Percentiles rank a stretch among this genome's conserved stretches.
Conservation (phyloP, 2,888 invertebrate genomes). For the Choristoneura rosaceana region DNA sequence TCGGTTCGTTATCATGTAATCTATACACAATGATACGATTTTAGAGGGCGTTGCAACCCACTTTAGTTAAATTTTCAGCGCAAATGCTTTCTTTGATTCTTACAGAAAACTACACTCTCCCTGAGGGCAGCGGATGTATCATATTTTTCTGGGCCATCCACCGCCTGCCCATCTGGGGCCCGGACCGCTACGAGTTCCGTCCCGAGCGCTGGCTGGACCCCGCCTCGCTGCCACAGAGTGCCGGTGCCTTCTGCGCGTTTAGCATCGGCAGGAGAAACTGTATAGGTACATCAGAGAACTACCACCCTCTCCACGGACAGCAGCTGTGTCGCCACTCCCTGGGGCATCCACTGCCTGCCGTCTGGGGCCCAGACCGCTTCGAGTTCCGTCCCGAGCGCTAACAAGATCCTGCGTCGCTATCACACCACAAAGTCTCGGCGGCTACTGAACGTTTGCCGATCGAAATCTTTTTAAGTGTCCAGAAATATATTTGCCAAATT, state of each 20-base stretch:
- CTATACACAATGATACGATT: no score
- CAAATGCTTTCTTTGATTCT: constrained; percentile 55
- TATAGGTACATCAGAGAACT: constrained; percentile 47
- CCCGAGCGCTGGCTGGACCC: constrained; percentile 60
- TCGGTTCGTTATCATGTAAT: no score
- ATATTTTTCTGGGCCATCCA: constrained; percentile 54
- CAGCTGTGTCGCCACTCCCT: constrained; percentile 50
- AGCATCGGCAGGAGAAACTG: constrained; percentile 51
- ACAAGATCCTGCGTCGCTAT: constrained; percentile 48
- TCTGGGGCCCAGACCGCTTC: constrained; percentile 57
- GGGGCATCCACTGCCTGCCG: constrained; percentile 54
- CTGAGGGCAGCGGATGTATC: constrained; percentile 51
- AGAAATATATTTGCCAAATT: no score
- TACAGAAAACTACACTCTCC: constrained; percentile 53
- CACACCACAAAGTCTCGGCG: no score
- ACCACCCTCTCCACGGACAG: constrained; percentile 46
- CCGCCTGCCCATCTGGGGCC: constrained; percentile 57
- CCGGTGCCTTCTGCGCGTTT: constrained; percentile 52
- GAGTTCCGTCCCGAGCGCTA: constrained; percentile 59
- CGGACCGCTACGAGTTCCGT: constrained; percentile 51
- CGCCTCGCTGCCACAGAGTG: constrained; percentile 46
- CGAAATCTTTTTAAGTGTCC: no score
- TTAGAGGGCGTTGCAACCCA: no score
- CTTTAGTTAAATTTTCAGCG: no score
- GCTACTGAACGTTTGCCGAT: no score